Base-by-base conservation (phyloP, 2,113 vertebrate species). In the Calidris pygmaea region DNA sequence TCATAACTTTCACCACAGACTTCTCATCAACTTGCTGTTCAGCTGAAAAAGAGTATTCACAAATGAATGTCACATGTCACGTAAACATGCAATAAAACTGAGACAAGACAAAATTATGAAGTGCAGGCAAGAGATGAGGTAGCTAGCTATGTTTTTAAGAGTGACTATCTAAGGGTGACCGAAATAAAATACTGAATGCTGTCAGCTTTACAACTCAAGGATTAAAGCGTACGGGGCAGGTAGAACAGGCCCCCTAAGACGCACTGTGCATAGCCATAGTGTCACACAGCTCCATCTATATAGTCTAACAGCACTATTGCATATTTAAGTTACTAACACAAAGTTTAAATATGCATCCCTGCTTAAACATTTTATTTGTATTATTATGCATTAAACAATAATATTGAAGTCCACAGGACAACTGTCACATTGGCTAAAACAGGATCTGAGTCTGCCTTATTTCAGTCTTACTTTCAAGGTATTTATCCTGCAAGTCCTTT, bases 341-440 rank as follows among this genome's bases (percentile, higher is more conserved):
- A 53, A 19, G 32, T 58, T 5, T 4, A 26, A 60, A 56, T 30
- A 18, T 0, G 0, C 7, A 5, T 14, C 34, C 62, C 8, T 37
- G 3, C 4, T 32, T 29, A 68, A 35, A 29, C 6, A 60, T 10
- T 73, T 65, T 30, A 60, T 76, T 80, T 68, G 13, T n/a, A 68
- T 34, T 79, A 56, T 30, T 39, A 29, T 19, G 5, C 16, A 32
- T 50, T 50, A 62, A 86, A 66, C 26, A 58, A 15, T 14, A 41
- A 85, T 16, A 48, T 3, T 10, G 10, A 90, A 16, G 16, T 20
- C 30, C 32, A n/a, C 20, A 62, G 9, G 48, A 37, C 43, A 53
- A 76, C 8, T 67, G 43, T 30, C 12, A 43, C 41, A 55, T 7
- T 29, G 56, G 52, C 20, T 55, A 27, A 71, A 87, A 53, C 0